Evolutionary conservation across 2,113 vertebrate genomes (phyloP).

Genomic region (Tachysurus fulvidraco): DNA sequence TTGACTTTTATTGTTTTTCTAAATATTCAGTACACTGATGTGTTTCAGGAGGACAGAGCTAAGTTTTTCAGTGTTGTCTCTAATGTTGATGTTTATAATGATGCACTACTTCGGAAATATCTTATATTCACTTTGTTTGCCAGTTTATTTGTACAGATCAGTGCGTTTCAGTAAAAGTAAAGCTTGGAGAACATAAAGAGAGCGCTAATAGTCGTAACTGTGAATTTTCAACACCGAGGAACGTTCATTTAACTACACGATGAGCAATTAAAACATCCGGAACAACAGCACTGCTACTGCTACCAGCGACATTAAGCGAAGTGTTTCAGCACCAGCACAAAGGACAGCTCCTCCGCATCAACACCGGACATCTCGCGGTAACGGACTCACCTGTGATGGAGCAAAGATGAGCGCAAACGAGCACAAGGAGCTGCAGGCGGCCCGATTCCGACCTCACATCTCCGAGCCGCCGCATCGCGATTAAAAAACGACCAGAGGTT

Average conservation of each 20-base stretch:
- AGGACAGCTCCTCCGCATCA: constrained; percentile 73
- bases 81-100: not conserved
- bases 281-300: constrained; percentile 1
- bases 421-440: constrained; percentile 71
- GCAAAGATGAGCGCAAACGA: constrained; percentile 69
- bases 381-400: constrained; percentile 76
- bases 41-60: not conserved
- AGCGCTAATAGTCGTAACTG: not conserved
- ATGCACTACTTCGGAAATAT: not conserved
- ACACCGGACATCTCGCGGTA: constrained; percentile 46
- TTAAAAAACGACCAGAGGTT: constrained; percentile 45
- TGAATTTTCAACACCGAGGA: not conserved
- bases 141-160: not conserved
- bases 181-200: not conserved
- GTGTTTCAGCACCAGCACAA: constrained; percentile 76
- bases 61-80: not conserved
- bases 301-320: constrained; percentile 27
- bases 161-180: constrained; percentile 6
- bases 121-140: constrained; percentile 14
- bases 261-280: constrained; percentile 7
- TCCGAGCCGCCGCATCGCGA: constrained; percentile 73
- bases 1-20: not conserved
- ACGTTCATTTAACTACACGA: not conserved
- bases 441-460: constrained; percentile 62
- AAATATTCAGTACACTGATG: not conserved